Conservation (phyloP, 2,113 vertebrate species). For the Lamprologus lemairii region DNA sequence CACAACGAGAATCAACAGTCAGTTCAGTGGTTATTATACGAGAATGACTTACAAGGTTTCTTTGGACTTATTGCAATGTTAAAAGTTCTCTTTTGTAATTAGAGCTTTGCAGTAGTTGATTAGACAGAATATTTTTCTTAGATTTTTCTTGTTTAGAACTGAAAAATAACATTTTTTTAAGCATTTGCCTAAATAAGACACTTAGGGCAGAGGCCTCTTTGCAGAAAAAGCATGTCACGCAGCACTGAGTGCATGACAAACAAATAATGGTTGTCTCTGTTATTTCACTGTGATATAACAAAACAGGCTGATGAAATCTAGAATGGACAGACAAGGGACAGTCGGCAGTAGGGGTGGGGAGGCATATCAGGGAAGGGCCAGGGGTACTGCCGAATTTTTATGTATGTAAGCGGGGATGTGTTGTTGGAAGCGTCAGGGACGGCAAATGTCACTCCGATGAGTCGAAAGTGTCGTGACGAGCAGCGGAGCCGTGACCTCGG, state of each 20-base stretch:
- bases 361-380: not conserved
- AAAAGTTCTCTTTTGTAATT: not conserved
- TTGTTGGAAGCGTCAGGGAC: not conserved
- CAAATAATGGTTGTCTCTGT: not conserved
- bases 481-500: slow-evolving; percentile 28
- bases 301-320: not conserved
- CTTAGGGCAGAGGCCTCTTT: not conserved
- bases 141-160: not conserved
- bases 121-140: not conserved
- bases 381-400: not conserved
- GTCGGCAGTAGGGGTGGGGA: not conserved
- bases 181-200: not conserved
- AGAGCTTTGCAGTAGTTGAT: not conserved
- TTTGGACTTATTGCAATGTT: not conserved
- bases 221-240: not conserved
- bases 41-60: not conserved
- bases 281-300: not conserved
- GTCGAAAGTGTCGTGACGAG: slow-evolving; percentile 24
- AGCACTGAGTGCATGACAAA: not conserved
- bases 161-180: not conserved
- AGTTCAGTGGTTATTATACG: not conserved
- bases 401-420: not conserved
- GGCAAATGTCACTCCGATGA: slow-evolving; percentile 35
- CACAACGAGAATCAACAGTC: not conserved
- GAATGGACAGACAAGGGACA: not conserved